A percentile compares a stretch with the other conserved stretches of the same genome.
phyloP scores from a whole-genome alignment of 2,797 vertebrate species.

The Dromococcyx pavoninus region DNA sequence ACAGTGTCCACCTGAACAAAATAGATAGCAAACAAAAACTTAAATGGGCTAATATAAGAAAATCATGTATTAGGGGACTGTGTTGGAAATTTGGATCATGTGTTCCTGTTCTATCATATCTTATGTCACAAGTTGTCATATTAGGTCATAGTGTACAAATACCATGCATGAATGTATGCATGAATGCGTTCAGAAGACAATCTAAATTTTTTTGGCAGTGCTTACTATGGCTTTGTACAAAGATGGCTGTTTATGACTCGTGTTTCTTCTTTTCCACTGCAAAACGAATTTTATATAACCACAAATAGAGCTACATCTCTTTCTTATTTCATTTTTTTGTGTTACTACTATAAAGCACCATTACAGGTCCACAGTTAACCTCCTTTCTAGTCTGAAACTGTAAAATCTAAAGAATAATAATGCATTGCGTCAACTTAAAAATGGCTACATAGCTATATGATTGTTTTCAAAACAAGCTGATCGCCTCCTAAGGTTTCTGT shows the following conservation, averaged over 20 bases:
- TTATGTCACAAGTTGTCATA: background rate
- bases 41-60: background rate
- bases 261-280: no score
- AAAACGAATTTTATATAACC: background rate
- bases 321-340: background rate
- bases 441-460: background rate
- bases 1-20: background rate
- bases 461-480: background rate
- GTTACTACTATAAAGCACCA: background rate
- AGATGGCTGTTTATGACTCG: background rate
- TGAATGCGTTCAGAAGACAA: background rate
- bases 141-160: background rate
- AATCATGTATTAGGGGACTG: background rate
- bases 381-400: background rate
- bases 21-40: background rate
- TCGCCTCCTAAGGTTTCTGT: background rate
- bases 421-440: background rate
- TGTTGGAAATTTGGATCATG: background rate
- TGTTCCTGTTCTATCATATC: background rate
- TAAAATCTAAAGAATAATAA: background rate
- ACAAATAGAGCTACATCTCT: background rate
- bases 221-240: background rate
- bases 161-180: background rate
- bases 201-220: background rate
- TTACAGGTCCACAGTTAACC: background rate